Base-by-base conservation (phyloP, 2,888 invertebrate species). In the Stenoptilia bipunctidactyla region DNA sequence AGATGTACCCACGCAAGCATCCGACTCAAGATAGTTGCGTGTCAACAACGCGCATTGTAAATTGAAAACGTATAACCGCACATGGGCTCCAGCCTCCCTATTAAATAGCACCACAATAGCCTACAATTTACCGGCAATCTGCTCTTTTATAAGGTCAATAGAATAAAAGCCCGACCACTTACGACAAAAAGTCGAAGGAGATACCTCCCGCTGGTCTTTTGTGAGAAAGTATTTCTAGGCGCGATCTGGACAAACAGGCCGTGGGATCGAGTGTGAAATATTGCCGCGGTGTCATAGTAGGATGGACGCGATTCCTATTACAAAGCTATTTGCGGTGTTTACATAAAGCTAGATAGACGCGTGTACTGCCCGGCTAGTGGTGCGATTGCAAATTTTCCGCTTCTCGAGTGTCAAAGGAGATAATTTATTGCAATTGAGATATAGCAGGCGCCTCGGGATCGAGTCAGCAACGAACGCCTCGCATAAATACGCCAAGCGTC, bases 91-190 rank as follows among this genome's bases (percentile, higher is more conserved):
- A 66, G 61, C 70, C 76, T 70, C 62, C 55, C 68, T 60, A 74
- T 76, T 72, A 75, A 76, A 79, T 67, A 70, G 65, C 60, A 53
- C 65, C 67, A 82, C 79, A 83, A 80, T 79, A 70, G 66, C 64
- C 67, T 49, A 65, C 73, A 66, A 82, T 82, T 82, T 79, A 79
- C 79, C 77, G 80, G 72, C 82, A 76, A 83, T 82, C 79, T 80
- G 69, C 74, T 75, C 69, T 72, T 73, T 79, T 80, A 72, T 77
- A 63, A 58, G 60, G 54, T 48, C 54, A 63, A 62, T 61, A 67
- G 68, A 69, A 69, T 73, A 62, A 72, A 77, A 77, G 76, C 76
- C 82, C 79, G 60, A 60, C 72, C 72, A 73, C 80, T 77, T 69
- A 69, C 66, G 64, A 76, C 74, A 82, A 82, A 77, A 80, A 82